These are phyloP conservation scores for Labroides dimidiatus DNA, from an alignment of 2,797 vertebrate genomes.

Conservation along the genomic window DNA sequence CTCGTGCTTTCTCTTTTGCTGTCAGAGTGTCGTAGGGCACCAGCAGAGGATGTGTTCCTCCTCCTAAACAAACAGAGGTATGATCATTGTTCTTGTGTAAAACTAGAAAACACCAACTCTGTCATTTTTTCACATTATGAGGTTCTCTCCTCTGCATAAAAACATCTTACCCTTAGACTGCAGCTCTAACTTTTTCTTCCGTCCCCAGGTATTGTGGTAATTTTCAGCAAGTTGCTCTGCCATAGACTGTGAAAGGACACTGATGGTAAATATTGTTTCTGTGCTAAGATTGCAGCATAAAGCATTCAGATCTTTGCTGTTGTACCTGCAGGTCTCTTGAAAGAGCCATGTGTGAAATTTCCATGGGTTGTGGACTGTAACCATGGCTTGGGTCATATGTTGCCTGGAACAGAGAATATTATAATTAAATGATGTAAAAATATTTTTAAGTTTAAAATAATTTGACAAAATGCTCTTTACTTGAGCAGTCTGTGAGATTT, in stretches of 20 bases:
- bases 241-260: constrained; percentile 88
- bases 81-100: constrained; percentile 1
- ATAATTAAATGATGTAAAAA: neutral
- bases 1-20: constrained; percentile 95
- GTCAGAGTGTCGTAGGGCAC: constrained; percentile 97
- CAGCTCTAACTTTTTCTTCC: constrained; percentile 96
- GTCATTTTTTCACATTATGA: neutral
- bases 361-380: constrained; percentile 93
- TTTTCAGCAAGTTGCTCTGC: constrained; percentile 96
- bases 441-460: neutral
- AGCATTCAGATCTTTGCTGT: neutral
- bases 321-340: constrained; percentile 93
- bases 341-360: constrained; percentile 89
- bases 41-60: constrained; percentile 93
- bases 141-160: neutral
- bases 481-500: constrained; percentile 94
- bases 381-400: constrained; percentile 94
- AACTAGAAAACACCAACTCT: neutral
- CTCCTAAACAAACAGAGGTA: constrained; percentile 81
- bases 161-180: constrained; percentile 88
- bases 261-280: constrained; percentile 17
- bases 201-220: constrained; percentile 97
- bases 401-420: constrained; percentile 67
- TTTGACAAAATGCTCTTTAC: constrained; percentile 65
- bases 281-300: neutral